These are phyloP conservation scores for Tupiocoris notatus DNA, from an alignment of 2,888 invertebrate genomes.

Conservation along the genomic window DNA sequence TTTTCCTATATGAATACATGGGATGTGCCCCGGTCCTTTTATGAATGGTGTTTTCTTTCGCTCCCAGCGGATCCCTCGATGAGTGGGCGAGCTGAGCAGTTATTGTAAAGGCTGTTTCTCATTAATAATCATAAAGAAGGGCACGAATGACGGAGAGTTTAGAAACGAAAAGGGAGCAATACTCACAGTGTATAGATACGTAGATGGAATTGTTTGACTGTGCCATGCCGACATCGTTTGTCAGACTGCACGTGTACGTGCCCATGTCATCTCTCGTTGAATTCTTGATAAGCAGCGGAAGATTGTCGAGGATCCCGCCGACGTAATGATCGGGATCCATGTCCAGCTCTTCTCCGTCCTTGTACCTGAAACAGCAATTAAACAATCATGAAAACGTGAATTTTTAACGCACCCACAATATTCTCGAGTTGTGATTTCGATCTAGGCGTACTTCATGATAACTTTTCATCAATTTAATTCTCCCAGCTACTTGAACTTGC, in stretches of 20 bases:
- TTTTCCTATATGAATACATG: neutral
- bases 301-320: slow-evolving; percentile 73
- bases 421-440: too few species aligned
- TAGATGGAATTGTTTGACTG: slow-evolving; percentile 69
- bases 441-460: too few species aligned
- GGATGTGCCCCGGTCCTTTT: neutral
- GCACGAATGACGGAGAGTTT: neutral
- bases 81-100: neutral
- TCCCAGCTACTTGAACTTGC: too few species aligned
- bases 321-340: slow-evolving; percentile 64
- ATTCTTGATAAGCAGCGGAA: slow-evolving; percentile 73
- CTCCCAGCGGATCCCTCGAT: neutral
- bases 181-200: slow-evolving; percentile 75
- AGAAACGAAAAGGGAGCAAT: neutral
- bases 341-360: slow-evolving; percentile 63
- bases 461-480: too few species aligned
- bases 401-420: too few species aligned
- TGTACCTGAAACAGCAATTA: slow-evolving; percentile 60
- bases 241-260: slow-evolving; percentile 76
- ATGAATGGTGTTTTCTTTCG: neutral
- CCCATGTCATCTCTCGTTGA: slow-evolving; percentile 78
- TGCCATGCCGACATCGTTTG: slow-evolving; percentile 75
- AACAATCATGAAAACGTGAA: neutral
- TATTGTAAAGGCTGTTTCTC: neutral
- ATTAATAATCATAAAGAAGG: slow-evolving; percentile 24